Conservation (phyloP, 2,888 invertebrate species). For the Yponomeuta malinellus region DNA sequence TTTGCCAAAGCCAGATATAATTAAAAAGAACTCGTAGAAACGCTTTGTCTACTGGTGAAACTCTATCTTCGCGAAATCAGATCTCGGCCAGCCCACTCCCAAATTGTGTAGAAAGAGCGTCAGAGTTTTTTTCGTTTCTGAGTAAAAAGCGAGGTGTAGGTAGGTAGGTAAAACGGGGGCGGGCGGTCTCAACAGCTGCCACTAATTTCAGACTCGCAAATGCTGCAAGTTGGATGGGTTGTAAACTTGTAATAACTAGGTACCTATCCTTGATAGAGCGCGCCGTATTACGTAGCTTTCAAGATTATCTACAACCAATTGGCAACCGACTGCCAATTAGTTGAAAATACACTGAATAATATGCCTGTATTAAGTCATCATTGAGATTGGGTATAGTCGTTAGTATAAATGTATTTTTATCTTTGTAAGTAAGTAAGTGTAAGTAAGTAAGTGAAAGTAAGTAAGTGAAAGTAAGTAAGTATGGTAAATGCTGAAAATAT, state of each 20-base stretch:
- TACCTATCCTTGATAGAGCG: neutral
- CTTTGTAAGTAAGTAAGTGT: no score
- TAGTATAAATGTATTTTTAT: no score
- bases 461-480: no score
- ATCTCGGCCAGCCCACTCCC: conserved; percentile 45
- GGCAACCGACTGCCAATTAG: no score
- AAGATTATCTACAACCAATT: no score
- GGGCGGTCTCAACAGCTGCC: conserved; percentile 53
- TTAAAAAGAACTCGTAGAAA: conserved; percentile 68
- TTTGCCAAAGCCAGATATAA: conserved; percentile 48
- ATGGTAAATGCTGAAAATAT: no score
- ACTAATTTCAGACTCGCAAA: conserved; percentile 52
- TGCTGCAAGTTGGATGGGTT: conserved; percentile 22
- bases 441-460: no score
- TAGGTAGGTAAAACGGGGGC: conserved; percentile 37
- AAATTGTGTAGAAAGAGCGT: conserved; percentile 41
- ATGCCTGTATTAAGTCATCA: no score
- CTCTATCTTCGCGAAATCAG: conserved; percentile 68
- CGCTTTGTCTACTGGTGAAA: conserved; percentile 55
- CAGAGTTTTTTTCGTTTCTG: conserved; percentile 43
- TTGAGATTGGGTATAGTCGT: no score
- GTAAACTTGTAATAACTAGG: neutral
- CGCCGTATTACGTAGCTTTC: neutral
- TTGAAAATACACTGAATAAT: no score
- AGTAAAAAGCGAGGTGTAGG: conserved; percentile 51